These are phyloP conservation scores for Ailuropoda melanoleuca DNA, from an alignment of 2,113 vertebrate species.

Conservation along the genomic window DNA sequence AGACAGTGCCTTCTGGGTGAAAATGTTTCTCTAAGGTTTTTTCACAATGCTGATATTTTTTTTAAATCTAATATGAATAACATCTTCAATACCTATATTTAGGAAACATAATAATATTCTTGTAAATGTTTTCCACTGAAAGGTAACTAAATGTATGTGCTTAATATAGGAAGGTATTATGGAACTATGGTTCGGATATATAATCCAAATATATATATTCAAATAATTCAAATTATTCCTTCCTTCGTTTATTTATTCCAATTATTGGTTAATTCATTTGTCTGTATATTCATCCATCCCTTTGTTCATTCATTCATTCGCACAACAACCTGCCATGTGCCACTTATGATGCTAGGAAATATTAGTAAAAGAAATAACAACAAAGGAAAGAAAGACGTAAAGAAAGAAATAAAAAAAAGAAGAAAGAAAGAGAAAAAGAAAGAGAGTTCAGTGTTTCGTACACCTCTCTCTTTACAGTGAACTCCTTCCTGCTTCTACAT, in stretches of 20 bases:
- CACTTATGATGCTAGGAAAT: not conserved
- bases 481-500: not conserved
- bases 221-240: not conserved
- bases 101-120: not conserved
- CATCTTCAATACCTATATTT: not conserved
- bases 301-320: not conserved
- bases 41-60: not conserved
- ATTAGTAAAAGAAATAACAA: not conserved
- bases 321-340: not conserved
- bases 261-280: not conserved
- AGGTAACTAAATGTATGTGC: not conserved
- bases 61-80: not conserved
- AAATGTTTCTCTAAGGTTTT: conserved; percentile 43
- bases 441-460: not conserved
- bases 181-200: not conserved
- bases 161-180: not conserved
- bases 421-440: not conserved
- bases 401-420: no score
- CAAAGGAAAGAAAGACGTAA: not conserved
- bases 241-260: not conserved
- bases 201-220: not conserved
- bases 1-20: not conserved
- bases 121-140: not conserved
- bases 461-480: not conserved
- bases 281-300: not conserved